Base-by-base conservation (phyloP, 2,797 vertebrate species). In the Halcyon badia region DNA sequence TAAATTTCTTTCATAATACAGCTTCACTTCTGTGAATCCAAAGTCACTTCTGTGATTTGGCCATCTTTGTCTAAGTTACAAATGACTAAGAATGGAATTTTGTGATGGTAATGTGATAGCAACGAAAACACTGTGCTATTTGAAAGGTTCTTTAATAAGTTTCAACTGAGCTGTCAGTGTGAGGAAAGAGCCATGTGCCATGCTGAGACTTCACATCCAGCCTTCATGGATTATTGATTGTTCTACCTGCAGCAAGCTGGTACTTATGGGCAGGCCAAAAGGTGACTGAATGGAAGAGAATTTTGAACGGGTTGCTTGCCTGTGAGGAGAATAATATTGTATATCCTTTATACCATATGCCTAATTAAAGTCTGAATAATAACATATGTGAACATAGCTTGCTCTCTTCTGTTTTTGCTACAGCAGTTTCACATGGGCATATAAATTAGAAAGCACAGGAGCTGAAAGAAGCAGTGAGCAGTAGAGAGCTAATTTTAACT, bases 391-490 rank as follows among this genome's bases (percentile, higher is more conserved):
- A 90, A 94, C 62, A 76, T 88, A 88, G 96, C 83, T 80, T 77
- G 30, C 66, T 84, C 28, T 95, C 64, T 88, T 94, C 71, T 91
- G 2, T 42, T 90, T 97, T 96, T 95, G 79, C 93, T 89, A 66
- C 9, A 19, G 28, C 69, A 58, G 72, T 94, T 97, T 97, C 89
- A 95, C 73, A 37, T 79, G 56, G 89, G 42, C 49, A 20, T 95
- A 72, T 96, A 94, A 94, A 97, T 97, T 88, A 79, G 94, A 94
- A 68, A 94, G 62, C 26, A 24, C 26, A 52, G 65, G 69, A 92
- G 69, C 82, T n/a, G 37, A 97, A 97, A 87, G 48, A 77, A 91
- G 54, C 41, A 86, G 62, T 95, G 88, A 97, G 84, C 37, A 33
- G 79, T 83, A 96, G 68, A 84, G n/a, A 87, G 46, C 19, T 77